Evolutionary conservation across 2,113 vertebrate species (phyloP).

Genomic region (Ptilonorhynchus violaceus): DNA sequence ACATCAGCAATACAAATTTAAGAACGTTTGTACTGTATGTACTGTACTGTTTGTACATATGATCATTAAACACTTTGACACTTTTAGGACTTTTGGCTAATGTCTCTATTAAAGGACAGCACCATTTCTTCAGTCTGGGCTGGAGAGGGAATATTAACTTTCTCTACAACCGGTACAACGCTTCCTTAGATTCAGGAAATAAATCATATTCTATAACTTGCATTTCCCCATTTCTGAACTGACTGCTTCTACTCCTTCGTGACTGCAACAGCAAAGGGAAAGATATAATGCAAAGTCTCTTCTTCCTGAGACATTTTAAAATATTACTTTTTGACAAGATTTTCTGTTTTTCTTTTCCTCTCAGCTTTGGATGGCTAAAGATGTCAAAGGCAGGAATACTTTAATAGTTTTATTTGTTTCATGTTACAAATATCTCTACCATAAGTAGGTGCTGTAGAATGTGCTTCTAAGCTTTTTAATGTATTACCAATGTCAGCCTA

Average conservation of each 20-base stretch:
- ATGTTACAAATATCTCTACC: constrained; percentile 18
- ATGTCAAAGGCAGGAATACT: constrained; percentile 10
- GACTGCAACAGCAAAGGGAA: neutral
- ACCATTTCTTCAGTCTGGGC: neutral
- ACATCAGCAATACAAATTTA: neutral
- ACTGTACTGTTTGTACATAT: too few relatives aligned
- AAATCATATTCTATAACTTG: neutral
- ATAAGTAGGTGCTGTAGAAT: neutral
- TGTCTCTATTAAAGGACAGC: neutral
- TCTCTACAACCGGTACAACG: neutral
- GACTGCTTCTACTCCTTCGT: neutral
- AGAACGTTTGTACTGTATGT: neutral
- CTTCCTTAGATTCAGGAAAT: neutral
- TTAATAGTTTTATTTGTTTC: constrained; percentile 35
- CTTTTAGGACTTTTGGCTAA: neutral
- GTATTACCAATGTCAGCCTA: constrained; percentile 26
- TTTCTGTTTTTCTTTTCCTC: neutral
- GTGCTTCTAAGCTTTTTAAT: constrained; percentile 14
- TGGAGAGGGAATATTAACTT: neutral
- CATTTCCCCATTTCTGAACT: neutral
- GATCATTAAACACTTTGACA: neutral
- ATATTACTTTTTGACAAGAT: neutral
- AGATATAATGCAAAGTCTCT: neutral
- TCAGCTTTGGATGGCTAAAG: neutral
- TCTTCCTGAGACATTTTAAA: neutral